Base-by-base conservation (phyloP, 2,113 vertebrate species). In the Acrocephalus kingi region DNA sequence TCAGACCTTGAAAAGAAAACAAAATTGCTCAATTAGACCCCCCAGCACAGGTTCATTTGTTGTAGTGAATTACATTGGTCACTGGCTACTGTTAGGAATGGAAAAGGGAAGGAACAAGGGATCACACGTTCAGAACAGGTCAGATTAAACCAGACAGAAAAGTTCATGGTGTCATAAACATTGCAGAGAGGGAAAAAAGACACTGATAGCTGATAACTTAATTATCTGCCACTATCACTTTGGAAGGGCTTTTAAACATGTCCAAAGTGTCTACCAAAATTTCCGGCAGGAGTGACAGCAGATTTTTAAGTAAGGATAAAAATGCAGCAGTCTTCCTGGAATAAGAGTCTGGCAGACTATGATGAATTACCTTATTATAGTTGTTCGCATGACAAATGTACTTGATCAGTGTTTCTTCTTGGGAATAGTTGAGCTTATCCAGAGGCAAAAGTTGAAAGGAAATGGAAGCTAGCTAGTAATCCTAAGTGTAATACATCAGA, bases 291-390 rank as follows among this genome's bases (percentile, higher is more conserved):
- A 97, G 48, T 97, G 97, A 98, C 97, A 98, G 97, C 76, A 96
- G 93, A 96, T 95, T 98, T 97, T 97, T 98, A 98, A 98, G 95
- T 97, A 96, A 97, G 97, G 95, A 97, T 97, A 98, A 98, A 98
- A 98, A 98, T 97, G 93, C 94, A 97, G 90, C 85, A 96, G 97
- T 95, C 97, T 98, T 98, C 91, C 95, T 97, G 94, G 96, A 98
- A 97, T 97, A 97, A 97, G 96, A 94, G 73, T 93, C 90, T 98
- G 98, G 98, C 97, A 98, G 97, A 97, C 96, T 97, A 95, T 98
- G 98, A 98, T 98, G 97, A 98, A 98, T 98, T 98, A 98, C 97
- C 98, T 98, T 98, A 98, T 98, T 98, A 98, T 90, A 87, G 87
- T 97, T 94, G 94, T 95, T 98, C 92, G 31, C 93, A 97, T 98